A percentile compares a stretch with the other conserved stretches of the same genome.
Conservation (phyloP, 2,797 vertebrate genomes). For the Phoeniculus purpureus region DNA sequence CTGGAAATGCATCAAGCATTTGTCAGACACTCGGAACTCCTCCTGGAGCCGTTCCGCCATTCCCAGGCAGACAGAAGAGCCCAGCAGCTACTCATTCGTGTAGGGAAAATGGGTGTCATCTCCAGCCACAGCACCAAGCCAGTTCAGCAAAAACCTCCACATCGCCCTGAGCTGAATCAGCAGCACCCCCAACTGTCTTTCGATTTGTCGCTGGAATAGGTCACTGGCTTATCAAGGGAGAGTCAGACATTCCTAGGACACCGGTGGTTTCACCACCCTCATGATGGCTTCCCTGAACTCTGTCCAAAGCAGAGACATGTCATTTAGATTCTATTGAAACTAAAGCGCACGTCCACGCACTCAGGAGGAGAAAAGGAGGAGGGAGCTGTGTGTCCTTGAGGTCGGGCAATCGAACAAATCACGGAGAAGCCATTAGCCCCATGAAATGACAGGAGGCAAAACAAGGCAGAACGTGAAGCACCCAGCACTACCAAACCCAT, state of each 20-base stretch:
- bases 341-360: background rate
- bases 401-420: slow-evolving; percentile 10
- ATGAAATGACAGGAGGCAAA: slow-evolving; percentile 24
- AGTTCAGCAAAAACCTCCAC: background rate
- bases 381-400: slow-evolving; percentile 6
- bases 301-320: background rate
- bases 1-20: background rate
- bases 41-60: background rate
- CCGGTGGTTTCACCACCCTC: background rate
- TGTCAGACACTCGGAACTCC: background rate
- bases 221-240: background rate
- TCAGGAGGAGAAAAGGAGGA: background rate
- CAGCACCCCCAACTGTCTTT: too few relatives aligned
- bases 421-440: background rate
- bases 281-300: slow-evolving; percentile 26
- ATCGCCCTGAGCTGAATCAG: slow-evolving; percentile 7
- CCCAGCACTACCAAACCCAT: background rate
- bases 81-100: background rate
- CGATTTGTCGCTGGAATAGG: background rate
- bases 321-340: slow-evolving; percentile 41
- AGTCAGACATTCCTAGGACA: background rate
- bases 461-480: background rate
- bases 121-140: background rate
- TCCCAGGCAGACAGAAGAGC: background rate
- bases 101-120: background rate